These are phyloP conservation scores for Elaphurus davidianus DNA, from an alignment of 2,113 vertebrate species.

Conservation along the genomic window DNA sequence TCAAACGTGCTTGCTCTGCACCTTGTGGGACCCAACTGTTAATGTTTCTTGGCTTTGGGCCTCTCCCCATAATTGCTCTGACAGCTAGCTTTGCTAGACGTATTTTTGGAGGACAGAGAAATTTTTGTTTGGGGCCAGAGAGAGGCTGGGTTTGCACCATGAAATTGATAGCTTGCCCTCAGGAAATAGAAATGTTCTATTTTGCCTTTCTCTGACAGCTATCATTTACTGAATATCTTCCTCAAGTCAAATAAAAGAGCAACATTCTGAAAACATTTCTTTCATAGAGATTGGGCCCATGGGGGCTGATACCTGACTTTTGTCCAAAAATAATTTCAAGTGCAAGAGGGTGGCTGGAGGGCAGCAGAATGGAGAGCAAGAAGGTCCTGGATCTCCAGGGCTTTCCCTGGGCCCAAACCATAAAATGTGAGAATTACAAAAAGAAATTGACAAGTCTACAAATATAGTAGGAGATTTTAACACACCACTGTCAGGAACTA, in stretches of 20 bases:
- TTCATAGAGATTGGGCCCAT: not conserved
- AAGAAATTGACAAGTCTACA: not conserved
- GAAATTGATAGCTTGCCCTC: not conserved
- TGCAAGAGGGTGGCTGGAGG: not conserved
- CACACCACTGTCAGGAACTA: not conserved
- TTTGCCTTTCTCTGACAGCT: not conserved
- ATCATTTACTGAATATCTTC: not conserved
- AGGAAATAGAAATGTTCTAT: not conserved
- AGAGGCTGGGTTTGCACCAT: not conserved
- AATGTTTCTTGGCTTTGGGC: not conserved
- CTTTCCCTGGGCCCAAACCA: not conserved
- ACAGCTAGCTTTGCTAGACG: not conserved
- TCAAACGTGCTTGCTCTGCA: not conserved
- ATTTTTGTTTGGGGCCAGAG: not conserved
- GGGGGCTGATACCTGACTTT: not conserved
- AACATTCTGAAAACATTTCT: not conserved
- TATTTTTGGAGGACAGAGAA: not conserved
- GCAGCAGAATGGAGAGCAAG: too few relatives aligned
- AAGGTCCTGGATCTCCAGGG: not conserved
- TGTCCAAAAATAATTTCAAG: not conserved
- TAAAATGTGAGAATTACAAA: not conserved
- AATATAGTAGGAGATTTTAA: not conserved
- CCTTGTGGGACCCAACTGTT: not conserved
- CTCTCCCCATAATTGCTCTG: not conserved
- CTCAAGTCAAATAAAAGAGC: not conserved